Evolutionary conservation across 2,888 invertebrate species (phyloP).

Genomic region (Drosophila infuscata): DNA sequence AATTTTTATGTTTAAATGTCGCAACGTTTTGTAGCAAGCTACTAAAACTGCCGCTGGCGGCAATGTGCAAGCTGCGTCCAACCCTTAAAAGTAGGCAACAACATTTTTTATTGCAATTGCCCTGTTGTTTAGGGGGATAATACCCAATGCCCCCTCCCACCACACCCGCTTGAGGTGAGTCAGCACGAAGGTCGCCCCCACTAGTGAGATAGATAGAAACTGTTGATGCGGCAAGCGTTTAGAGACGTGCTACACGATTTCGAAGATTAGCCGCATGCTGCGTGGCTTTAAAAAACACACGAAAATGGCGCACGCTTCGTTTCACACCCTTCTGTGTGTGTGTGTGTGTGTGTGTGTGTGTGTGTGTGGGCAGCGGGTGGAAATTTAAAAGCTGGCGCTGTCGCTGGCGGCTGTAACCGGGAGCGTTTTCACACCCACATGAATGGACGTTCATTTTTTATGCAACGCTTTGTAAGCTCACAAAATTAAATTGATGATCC

Average conservation of each 20-base stretch:
- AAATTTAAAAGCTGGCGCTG: conserved; percentile 33
- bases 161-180: conserved; percentile 58
- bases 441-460: conserved; percentile 71
- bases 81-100: conserved; percentile 76
- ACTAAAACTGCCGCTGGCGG: conserved; percentile 51
- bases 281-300: conserved; percentile 66
- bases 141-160: conserved; percentile 9
- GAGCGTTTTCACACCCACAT: conserved; percentile 61
- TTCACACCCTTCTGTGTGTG: conserved; percentile 68
- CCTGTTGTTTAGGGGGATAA: conserved; percentile 23
- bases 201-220: conserved; percentile 43
- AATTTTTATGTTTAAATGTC: conserved; percentile 69
- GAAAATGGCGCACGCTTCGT: conserved; percentile 70
- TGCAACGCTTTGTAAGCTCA: conserved; percentile 74
- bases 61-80: conserved; percentile 65
- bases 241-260: conserved; percentile 76
- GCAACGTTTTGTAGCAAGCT: conserved; percentile 59
- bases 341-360: conserved; percentile 11
- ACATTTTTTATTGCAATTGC: conserved; percentile 65
- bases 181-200: conserved; percentile 39
- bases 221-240: conserved; percentile 72
- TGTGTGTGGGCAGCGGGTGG: conserved; percentile 19
- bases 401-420: conserved; percentile 19
- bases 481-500: conserved; percentile 78
- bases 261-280: conserved; percentile 76